Conservation (phyloP, 1,140 invertebrate genomes). For the Hydropsyche tenuis region DNA sequence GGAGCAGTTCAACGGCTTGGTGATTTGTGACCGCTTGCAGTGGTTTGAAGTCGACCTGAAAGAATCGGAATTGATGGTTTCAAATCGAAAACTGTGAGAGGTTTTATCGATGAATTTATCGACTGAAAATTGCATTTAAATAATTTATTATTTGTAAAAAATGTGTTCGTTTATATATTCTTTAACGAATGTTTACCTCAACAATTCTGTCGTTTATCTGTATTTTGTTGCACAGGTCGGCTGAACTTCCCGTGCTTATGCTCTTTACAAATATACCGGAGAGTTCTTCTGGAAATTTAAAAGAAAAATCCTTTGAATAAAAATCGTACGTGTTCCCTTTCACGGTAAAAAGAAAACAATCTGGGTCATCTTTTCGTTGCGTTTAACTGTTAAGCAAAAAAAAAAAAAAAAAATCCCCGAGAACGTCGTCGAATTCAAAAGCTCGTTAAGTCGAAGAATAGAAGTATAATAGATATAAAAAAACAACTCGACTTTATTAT, state of each 20-base stretch:
- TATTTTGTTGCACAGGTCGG: constrained; percentile 87
- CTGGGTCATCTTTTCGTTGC: constrained; percentile 2
- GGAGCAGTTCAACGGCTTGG: constrained; percentile 84
- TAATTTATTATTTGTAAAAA: too few species aligned
- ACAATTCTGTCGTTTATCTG: constrained; percentile 93
- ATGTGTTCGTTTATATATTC: background rate
- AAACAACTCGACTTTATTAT: constrained; percentile 7
- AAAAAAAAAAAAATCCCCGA: background rate
- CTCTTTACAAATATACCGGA: constrained; percentile 97
- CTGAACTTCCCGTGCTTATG: constrained; percentile 90
- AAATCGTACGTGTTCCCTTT: constrained; percentile 9
- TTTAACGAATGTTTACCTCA: constrained; percentile 62
- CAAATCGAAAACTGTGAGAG: background rate
- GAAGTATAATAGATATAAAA: background rate
- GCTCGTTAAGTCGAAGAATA: constrained; percentile 5
- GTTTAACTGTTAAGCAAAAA: background rate
- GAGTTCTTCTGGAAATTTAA: constrained; percentile 77
- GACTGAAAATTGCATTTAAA: background rate
- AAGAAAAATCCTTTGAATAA: background rate
- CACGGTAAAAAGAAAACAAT: background rate
- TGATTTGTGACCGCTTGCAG: constrained; percentile 90
- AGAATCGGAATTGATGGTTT: background rate
- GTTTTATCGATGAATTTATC: background rate
- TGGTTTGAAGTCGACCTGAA: constrained; percentile 79
- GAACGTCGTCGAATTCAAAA: constrained; percentile 21